phyloP scores from a whole-genome alignment of 2,113 vertebrate species.

The Barnardius zonarius region DNA sequence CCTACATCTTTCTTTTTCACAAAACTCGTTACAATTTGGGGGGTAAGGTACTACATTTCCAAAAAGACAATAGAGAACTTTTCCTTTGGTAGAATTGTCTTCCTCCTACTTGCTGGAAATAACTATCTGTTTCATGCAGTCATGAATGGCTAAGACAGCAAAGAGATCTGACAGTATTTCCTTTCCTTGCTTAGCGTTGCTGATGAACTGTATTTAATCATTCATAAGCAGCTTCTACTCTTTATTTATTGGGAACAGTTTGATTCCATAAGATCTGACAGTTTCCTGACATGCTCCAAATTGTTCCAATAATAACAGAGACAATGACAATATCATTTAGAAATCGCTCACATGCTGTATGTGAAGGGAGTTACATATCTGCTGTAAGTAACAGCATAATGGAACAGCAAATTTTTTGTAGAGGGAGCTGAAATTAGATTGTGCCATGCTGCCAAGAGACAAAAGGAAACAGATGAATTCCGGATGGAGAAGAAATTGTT shows the following conservation, averaged over 20 bases:
- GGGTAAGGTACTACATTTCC: neutral
- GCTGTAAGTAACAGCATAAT: constrained; percentile 60
- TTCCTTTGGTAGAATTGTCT: neutral
- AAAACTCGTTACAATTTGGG: neutral
- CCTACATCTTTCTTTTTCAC: neutral
- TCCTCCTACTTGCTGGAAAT: neutral
- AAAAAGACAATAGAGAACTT: neutral
- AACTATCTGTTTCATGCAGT: neutral
- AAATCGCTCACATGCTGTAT: constrained; percentile 26
- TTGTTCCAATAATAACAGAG: constrained; percentile 58
- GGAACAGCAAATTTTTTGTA: constrained; percentile 36
- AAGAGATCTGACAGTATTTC: neutral
- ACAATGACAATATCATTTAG: constrained; percentile 63
- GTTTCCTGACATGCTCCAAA: constrained; percentile 47
- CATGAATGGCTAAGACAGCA: constrained; percentile 21
- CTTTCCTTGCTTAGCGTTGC: constrained; percentile 16
- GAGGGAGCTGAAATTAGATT: constrained; percentile 40
- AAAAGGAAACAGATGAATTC: constrained; percentile 16
- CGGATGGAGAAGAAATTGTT: constrained; percentile 6
- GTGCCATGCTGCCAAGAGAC: neutral
- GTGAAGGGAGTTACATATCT: constrained; percentile 32
- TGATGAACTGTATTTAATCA: constrained; percentile 60
- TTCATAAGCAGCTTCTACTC: constrained; percentile 53
- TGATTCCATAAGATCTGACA: constrained; percentile 58
- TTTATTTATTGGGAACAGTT: constrained; percentile 49